Evolutionary conservation across 2,888 invertebrate genomes (phyloP), one percentile per base, ranked within the genome.

Genomic region (Thera britannica): DNA sequence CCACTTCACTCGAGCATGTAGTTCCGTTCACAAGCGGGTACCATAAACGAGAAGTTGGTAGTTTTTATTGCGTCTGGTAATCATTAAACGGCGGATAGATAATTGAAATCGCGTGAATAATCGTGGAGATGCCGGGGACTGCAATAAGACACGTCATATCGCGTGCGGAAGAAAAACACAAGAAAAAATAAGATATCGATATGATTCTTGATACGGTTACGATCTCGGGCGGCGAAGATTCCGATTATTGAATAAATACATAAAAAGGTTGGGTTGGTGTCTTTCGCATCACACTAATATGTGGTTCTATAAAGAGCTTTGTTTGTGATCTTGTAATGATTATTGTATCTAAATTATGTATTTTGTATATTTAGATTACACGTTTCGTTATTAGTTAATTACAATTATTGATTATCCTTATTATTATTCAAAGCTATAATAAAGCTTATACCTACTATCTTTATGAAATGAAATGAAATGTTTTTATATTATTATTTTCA

Each of bases 21-120:
- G 61, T 65, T 59, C 65, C 49, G 68, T 68, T 72, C 65, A 41
- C 63, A 72, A 69, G 62, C 59, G 62, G 69, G 55, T 52, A 73
- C 73, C 72, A 73, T 65, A 68, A 81, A 76, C 76, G 51, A 61
- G 54, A 35, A 61, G 69, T 62, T 60, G 62, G 60, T 62, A 56
- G 41, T 65, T 69, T 65, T 63, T 69, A 69, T 62, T 65, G 36
- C 58, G 68, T 56, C 55, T 56, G 58, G 77, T 79, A 82, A 81
- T 84, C 85, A 87, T 86, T 84, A 86, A 81, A 83, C 76, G 82
- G 60, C 60, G 64, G 60, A 66, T 60, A 48, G 59, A 85, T 88
- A 86, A 88, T 88, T 88, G 85, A 86, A 87, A 61, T 85, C 79
- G 85, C 85, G 84, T 85, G 86, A 86, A 89, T 85, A 86, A 87